Evolutionary conservation across 2,113 vertebrate species (phyloP).

Genomic region (Pampusana beccarii): DNA sequence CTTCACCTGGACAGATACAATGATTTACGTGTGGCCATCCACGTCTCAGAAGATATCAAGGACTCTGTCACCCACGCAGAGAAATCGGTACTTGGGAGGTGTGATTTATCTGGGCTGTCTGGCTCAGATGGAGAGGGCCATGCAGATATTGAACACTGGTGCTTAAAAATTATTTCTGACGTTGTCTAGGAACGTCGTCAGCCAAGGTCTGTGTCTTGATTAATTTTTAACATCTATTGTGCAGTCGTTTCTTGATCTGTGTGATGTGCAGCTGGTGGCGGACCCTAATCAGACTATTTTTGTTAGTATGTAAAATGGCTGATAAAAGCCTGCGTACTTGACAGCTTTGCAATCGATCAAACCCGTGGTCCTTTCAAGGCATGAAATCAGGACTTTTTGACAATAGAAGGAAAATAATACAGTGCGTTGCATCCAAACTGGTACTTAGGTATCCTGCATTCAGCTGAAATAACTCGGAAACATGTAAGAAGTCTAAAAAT

Average conservation of each 20-base stretch:
- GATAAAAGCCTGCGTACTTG: neutral
- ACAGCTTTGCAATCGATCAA: neutral
- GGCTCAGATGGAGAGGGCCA: neutral
- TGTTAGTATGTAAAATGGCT: neutral
- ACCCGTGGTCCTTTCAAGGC: neutral
- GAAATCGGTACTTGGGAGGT: neutral
- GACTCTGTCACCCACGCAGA: neutral
- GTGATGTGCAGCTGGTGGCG: neutral
- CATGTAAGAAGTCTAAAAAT: neutral
- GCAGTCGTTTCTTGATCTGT: neutral
- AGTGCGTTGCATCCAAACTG: neutral
- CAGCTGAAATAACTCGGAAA: neutral
- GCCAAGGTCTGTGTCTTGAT: neutral
- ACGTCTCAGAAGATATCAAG: neutral
- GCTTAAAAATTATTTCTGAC: neutral
- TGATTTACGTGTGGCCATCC: neutral
- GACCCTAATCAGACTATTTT: neutral
- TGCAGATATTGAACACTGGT: neutral
- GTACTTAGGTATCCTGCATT: neutral
- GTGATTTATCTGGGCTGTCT: neutral
- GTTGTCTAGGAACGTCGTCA: neutral
- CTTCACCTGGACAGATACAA: neutral
- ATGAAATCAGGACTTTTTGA: neutral
- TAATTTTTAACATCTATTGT: neutral
- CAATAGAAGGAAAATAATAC: neutral